These are phyloP conservation scores for Laticauda laticaudata DNA, from an alignment of 2,113 vertebrate species.

Conservation along the genomic window DNA sequence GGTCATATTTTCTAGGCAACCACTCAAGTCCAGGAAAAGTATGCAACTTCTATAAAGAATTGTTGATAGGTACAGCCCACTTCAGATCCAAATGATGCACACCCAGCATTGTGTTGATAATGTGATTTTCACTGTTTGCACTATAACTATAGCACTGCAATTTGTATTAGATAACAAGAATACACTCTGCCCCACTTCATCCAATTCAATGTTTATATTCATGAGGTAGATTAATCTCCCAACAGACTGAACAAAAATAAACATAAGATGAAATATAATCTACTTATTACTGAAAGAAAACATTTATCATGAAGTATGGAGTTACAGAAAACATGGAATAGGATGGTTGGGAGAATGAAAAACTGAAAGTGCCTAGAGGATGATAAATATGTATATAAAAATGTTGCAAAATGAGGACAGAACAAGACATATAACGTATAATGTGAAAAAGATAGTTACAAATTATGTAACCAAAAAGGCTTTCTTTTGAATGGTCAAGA, in stretches of 20 bases:
- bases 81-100: background rate
- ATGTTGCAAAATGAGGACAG: background rate
- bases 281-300: background rate
- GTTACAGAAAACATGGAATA: background rate
- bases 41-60: background rate
- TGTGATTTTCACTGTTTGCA: background rate
- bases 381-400: background rate
- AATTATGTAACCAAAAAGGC: background rate
- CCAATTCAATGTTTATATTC: background rate
- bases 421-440: background rate
- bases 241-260: background rate
- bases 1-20: background rate
- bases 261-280: background rate
- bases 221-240: background rate
- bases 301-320: background rate
- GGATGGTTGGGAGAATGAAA: background rate
- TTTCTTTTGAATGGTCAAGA: background rate
- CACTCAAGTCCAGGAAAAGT: background rate
- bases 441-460: background rate
- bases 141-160: background rate
- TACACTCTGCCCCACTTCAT: background rate
- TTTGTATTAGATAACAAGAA: background rate
- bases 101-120: background rate
- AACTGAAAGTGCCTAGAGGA: background rate
- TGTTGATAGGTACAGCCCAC: background rate